These are phyloP conservation scores for Heliconius nattereri DNA, from an alignment of 1,140 invertebrate species.

Conservation along the genomic window DNA sequence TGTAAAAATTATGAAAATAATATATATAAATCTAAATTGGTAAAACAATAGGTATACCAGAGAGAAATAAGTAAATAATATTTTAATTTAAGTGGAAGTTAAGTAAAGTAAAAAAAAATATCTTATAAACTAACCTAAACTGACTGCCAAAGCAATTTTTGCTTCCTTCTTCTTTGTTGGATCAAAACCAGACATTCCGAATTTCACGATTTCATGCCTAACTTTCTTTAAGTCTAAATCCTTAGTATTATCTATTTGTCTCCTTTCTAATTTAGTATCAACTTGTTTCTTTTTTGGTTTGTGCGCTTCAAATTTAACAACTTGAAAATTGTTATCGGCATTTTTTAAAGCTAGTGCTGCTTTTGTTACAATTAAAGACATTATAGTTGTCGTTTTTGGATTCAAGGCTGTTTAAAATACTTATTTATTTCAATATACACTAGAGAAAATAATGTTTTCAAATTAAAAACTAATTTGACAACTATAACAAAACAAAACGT, in stretches of 20 bases:
- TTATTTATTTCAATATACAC: not conserved
- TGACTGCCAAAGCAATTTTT: constrained; percentile 84
- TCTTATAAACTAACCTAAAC: constrained; percentile 76
- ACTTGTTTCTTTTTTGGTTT: constrained; percentile 77
- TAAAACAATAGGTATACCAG: not conserved
- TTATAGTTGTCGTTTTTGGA: constrained; percentile 33
- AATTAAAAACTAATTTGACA: no score
- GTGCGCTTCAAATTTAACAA: constrained; percentile 76
- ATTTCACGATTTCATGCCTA: constrained; percentile 85
- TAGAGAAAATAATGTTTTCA: no score
- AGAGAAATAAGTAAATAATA: not conserved
- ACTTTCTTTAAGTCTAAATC: constrained; percentile 83
- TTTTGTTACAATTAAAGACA: constrained; percentile 78
- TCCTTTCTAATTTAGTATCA: constrained; percentile 43
- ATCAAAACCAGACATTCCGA: constrained; percentile 85
- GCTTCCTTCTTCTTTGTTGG: constrained; percentile 82
- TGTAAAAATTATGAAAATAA: no score
- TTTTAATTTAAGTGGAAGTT: not conserved
- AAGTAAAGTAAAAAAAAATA: not conserved
- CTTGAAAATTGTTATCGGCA: constrained; percentile 70
- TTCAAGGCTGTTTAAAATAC: not conserved
- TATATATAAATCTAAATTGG: no score
- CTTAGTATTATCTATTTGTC: constrained; percentile 39
- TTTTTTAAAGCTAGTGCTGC: constrained; percentile 79
- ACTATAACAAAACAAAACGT: no score